Conservation (phyloP, 2,888 invertebrate species). For the Hydraecia micacea region DNA sequence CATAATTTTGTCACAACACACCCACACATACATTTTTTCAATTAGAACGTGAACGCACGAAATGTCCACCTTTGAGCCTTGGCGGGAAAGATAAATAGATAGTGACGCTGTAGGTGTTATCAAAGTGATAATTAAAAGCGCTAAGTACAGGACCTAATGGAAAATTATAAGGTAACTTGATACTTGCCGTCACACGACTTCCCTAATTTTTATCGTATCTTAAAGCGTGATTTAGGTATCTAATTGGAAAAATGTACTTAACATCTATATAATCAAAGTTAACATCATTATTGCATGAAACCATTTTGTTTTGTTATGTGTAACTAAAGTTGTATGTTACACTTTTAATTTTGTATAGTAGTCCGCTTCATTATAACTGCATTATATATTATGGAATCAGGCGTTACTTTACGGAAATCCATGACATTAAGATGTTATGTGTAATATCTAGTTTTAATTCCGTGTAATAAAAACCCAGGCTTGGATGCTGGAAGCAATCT, state of each 20-base stretch:
- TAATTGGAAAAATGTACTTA: constrained; percentile 58
- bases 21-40: constrained; percentile 57
- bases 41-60: constrained; percentile 51
- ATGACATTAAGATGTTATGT: no score
- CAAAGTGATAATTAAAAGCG: constrained; percentile 43
- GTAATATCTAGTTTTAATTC: no score
- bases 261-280: no score
- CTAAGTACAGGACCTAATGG: constrained; percentile 9
- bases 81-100: constrained; percentile 25
- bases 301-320: constrained; percentile 45
- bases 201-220: constrained; percentile 4
- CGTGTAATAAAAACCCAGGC: no score
- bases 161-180: constrained; percentile 9
- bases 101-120: constrained; percentile 40
- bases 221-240: constrained; percentile 21
- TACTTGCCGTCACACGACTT: constrained; percentile 4
- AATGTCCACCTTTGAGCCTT: constrained; percentile 33
- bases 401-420: no score
- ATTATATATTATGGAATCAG: no score
- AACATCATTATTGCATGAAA: constrained; percentile 61
- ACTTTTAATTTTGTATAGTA: constrained; percentile 33
- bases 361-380: constrained; percentile 34
- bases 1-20: constrained; percentile 45
- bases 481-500: no score
- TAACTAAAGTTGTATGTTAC: constrained; percentile 32